Evolutionary conservation across 2,113 vertebrate species (phyloP), one percentile per base, ranked within the genome.

Genomic region (Leiothrix lutea): DNA sequence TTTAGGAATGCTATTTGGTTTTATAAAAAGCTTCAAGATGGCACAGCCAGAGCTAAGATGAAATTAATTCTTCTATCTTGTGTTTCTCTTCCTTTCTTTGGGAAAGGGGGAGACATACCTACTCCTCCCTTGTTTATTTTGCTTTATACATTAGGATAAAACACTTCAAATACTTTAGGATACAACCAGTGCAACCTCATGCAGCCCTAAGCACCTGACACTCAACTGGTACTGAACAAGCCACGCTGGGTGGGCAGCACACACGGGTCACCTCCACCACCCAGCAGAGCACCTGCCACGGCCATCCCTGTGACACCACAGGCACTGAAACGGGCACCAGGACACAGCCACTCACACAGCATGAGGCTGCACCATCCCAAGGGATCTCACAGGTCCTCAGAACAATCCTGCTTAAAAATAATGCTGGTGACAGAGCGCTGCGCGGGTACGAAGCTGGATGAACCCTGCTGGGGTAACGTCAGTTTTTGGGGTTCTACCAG

Each of bases 291-390:
- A 12, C n/a, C n/a, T 18, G 75, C 70, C 74, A 23, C 14, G 0
- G 0, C 5, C 5, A 18, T 18, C 29, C 29, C 48, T 6, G 1
- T 1, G n/a, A 9, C 66, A 61, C 12, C n/a, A 13, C 0, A 0
- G 66, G 33, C n/a, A 42, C 3, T 0, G 11, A 8, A 11, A 12
- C 21, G 5, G 35, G 74, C 26, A 50, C 14, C 0, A 1, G 36
- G 33, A 47, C 8, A 47, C 47, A 62, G 51, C 2, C 1, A 42
- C 50, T 25, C 3, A 6, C 0, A 14, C 12, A 15, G 36, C 40
- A 45, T 0, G 16, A 83, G 51, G n/a, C 40, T 60, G 60, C 48
- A 3, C 21, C 1, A 0, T 0, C 29, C 13, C 61, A 17, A 26
- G 48, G 45, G 31, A 24, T 24, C 42, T 58, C 9, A 0, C 15